phyloP scores from a whole-genome alignment of 2,888 invertebrate genomes.

The Anarsia innoxiella region DNA sequence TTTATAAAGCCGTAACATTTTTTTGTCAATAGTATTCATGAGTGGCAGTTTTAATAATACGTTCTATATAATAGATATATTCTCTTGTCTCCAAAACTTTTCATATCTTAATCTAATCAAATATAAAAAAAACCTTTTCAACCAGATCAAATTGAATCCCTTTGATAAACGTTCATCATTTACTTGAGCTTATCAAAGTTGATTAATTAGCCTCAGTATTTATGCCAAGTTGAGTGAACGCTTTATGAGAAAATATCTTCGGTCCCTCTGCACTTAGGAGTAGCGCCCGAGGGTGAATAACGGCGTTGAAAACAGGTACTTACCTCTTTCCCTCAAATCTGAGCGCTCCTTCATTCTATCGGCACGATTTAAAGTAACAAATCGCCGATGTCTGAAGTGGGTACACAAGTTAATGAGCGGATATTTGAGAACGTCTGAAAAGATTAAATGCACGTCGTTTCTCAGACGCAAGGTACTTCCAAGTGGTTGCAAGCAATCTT shows the following conservation, averaged over 20 bases:
- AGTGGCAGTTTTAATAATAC: too few species aligned
- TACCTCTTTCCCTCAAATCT: conserved; percentile 38
- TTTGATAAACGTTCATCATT: conserved; percentile 9
- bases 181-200: conserved; percentile 18
- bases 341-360: conserved; percentile 56
- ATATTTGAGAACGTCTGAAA: conserved; percentile 64
- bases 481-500: conserved; percentile 36
- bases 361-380: conserved; percentile 60
- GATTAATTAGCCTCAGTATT: conserved; percentile 38
- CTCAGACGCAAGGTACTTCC: conserved; percentile 46
- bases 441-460: conserved; percentile 65
- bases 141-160: conserved; percentile 9
- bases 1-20: not conserved
- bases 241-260: conserved; percentile 37
- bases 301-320: conserved; percentile 33
- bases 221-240: conserved; percentile 38
- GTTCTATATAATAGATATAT: too few species aligned
- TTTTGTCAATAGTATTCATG: too few species aligned
- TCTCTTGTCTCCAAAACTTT: too few species aligned
- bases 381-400: conserved; percentile 63
- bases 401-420: conserved; percentile 69
- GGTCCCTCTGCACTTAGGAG: conserved; percentile 25
- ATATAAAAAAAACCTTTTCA: too few species aligned
- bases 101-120: too few species aligned
- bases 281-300: conserved; percentile 27